Conservation (phyloP, 2,888 invertebrate genomes). For the Malacosoma neustria region DNA sequence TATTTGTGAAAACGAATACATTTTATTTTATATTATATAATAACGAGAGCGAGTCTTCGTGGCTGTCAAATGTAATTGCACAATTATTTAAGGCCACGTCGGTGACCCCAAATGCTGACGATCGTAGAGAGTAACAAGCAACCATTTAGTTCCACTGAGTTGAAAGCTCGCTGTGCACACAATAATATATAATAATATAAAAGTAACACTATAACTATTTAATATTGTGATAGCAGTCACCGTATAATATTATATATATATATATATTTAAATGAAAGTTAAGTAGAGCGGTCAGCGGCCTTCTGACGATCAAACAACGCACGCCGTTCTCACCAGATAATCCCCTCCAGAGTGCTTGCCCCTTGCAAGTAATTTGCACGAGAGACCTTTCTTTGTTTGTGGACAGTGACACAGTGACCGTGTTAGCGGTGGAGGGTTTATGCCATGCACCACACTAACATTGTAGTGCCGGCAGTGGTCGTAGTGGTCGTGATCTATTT, state of each 20-base stretch:
- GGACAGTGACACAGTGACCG: conserved; percentile 68
- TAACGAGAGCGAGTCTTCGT: background rate
- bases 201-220: too few species aligned
- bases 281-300: conserved; percentile 25
- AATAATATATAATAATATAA: too few species aligned
- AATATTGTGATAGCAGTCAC: background rate
- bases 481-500: conserved; percentile 28
- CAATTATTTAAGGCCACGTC: background rate
- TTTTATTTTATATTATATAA: too few species aligned
- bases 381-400: conserved; percentile 58
- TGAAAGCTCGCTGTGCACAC: too few species aligned
- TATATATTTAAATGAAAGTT: conserved; percentile 4
- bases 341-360: conserved; percentile 43
- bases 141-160: too few species aligned
- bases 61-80: background rate
- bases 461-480: conserved; percentile 31
- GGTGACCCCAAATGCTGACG: background rate
- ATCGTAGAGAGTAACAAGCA: too few species aligned
- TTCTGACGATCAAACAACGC: conserved; percentile 27
- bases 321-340: conserved; percentile 45
- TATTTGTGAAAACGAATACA: too few species aligned
- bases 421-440: conserved; percentile 47
- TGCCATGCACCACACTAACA: conserved; percentile 49
- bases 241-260: too few species aligned
- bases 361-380: conserved; percentile 25